These are phyloP conservation scores for Morus bassanus DNA, from an alignment of 2,797 vertebrate genomes.

Conservation along the genomic window DNA sequence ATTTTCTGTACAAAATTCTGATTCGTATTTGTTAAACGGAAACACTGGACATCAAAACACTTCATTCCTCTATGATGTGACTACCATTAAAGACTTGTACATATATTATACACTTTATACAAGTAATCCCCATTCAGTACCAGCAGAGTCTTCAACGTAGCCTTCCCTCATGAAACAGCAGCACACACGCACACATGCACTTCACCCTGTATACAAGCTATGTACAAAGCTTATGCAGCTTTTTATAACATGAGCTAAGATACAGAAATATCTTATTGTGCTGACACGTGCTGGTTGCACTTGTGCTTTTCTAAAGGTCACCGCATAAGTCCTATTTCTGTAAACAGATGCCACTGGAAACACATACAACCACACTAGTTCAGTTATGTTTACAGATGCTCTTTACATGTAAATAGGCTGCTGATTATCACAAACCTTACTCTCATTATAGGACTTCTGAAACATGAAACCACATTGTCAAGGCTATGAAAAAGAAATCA, in stretches of 20 bases:
- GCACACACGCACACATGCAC: not conserved
- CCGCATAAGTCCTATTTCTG: not conserved
- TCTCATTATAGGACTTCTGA: not conserved
- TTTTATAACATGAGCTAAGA: not conserved
- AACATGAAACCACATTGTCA: not conserved
- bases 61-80: not conserved
- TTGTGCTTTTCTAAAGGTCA: not conserved
- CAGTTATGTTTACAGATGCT: not conserved
- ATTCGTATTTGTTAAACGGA: not conserved
- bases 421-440: not conserved
- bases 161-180: not conserved
- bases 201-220: not conserved
- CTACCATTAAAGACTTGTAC: not conserved
- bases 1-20: not conserved
- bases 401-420: not conserved
- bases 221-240: not conserved
- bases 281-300: accelerated
- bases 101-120: not conserved
- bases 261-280: not conserved
- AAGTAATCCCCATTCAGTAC: not conserved
- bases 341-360: not conserved
- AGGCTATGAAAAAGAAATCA: not conserved
- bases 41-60: not conserved
- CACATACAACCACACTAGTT: not conserved
- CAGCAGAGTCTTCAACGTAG: not conserved